phyloP scores from a whole-genome alignment of 2,797 vertebrate genomes.

The Chiroxiphia lanceolata region DNA sequence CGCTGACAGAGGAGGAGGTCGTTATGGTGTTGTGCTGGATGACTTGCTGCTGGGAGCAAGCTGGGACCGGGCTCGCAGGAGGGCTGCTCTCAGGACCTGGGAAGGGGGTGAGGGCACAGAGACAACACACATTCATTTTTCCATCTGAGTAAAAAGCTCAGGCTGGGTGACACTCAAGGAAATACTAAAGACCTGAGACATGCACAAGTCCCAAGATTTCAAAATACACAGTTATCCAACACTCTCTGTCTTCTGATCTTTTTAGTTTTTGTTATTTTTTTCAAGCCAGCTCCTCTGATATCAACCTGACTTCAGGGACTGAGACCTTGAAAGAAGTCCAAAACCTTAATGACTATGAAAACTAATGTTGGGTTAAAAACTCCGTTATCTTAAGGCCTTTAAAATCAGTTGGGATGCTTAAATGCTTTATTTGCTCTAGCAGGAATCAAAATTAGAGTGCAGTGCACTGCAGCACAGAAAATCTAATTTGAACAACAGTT shows the following conservation, averaged over 20 bases:
- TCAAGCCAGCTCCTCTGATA: not conserved
- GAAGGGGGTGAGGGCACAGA: slow-evolving; percentile 48
- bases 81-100: slow-evolving; percentile 98
- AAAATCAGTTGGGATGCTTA: slow-evolving; percentile 17
- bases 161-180: not conserved
- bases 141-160: not conserved
- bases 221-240: not conserved
- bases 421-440: slow-evolving; percentile 22
- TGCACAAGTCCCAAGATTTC: not conserved
- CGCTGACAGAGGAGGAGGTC: slow-evolving; percentile 92
- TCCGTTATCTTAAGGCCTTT: not conserved
- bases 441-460: slow-evolving; percentile 38
- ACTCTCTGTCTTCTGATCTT: not conserved
- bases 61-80: slow-evolving; percentile 88
- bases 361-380: not conserved
- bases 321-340: slow-evolving; percentile 8
- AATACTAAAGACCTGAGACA: not conserved
- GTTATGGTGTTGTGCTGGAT: slow-evolving; percentile 99
- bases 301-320: not conserved
- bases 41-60: slow-evolving; percentile 96
- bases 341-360: not conserved
- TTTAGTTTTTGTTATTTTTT: not conserved
- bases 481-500: slow-evolving; percentile 53
- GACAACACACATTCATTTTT: slow-evolving; percentile 21
- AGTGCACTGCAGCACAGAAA: slow-evolving; percentile 44